Evolutionary conservation across 1,140 invertebrate species (phyloP), one percentile per base, ranked within the genome.

Genomic region (Ceratosolen fusciceps): DNA sequence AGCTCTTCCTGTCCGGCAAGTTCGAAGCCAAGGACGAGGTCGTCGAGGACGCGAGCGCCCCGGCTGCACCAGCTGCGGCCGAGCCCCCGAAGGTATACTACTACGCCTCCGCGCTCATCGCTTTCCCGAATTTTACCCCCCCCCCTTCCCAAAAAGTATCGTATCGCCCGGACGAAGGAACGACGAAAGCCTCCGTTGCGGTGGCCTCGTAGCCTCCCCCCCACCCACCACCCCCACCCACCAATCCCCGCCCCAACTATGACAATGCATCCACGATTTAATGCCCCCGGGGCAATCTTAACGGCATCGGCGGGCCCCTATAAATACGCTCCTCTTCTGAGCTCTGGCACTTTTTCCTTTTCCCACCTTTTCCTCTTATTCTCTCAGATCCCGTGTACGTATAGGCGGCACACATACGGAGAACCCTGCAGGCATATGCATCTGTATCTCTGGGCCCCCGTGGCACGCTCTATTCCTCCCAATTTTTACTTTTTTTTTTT

Each of bases 21-120:
- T 95, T 98, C 86, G 96, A 96, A 75, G 97, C 96, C 76, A 96
- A 96, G 77, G 95, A 96, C 83, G 93, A 94, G 75, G 96, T 97
- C 83, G 93, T 94, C 37, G 96, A 96, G 84, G 96, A 97, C 91
- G 95, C 97, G 81, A 96, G 95, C n/a, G 95, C 94, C 37, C 94
- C 95, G 19, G 92, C 91, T 12, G 91, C 82, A 39, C 81, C 83
- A 34, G 79, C 85, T 24, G 65, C 80, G 14, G 67, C 77, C 14
- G 87, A 87, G 71, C 24, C 79, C 2, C 89, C 90, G 39, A 86
- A 87, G 81, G 87, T 79, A 83, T n/a, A n/a, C n/a, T n/a, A n/a
- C n/a, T n/a, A n/a, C n/a, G n/a, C n/a, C n/a, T n/a, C n/a, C n/a
- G n/a, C n/a, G n/a, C n/a, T n/a, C n/a, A n/a, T n/a, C 80, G 8